Evolutionary conservation across 2,113 vertebrate species (phyloP).

Genomic region (Solenodon paradoxus): DNA sequence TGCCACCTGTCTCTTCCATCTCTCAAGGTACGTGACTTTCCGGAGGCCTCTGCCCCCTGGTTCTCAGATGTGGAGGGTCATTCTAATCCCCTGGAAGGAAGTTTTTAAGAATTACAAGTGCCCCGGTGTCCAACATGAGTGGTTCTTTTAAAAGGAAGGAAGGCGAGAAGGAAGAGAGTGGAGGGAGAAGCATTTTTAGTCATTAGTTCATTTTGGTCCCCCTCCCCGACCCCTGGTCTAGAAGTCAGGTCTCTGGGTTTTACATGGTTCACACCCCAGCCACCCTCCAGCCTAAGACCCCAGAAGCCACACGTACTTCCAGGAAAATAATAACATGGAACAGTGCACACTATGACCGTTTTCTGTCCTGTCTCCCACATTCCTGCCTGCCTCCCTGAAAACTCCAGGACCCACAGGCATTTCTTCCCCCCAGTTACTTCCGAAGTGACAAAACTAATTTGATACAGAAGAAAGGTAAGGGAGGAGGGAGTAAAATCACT

Average conservation of each 20-base stretch:
- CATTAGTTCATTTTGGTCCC: too few species aligned
- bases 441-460: background rate
- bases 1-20: background rate
- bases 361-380: background rate
- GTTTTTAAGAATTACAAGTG: background rate
- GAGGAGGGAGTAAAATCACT: background rate
- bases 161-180: too few species aligned
- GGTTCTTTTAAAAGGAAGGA: background rate
- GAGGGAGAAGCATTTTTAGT: too few species aligned
- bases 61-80: background rate
- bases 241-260: too few species aligned
- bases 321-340: background rate
- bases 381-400: background rate
- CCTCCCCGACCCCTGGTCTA: too few species aligned
- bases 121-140: background rate
- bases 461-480: background rate
- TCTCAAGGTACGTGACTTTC: background rate
- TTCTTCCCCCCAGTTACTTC: background rate
- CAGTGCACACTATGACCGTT: background rate
- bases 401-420: background rate
- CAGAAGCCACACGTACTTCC: background rate
- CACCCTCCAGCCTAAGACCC: background rate
- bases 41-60: background rate
- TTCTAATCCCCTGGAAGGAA: background rate
- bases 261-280: too few species aligned